A percentile compares a stretch with the other conserved stretches of the same genome.
Evolutionary conservation across 2,888 invertebrate genomes (phyloP).

Genomic region (Philereme vetulata): DNA sequence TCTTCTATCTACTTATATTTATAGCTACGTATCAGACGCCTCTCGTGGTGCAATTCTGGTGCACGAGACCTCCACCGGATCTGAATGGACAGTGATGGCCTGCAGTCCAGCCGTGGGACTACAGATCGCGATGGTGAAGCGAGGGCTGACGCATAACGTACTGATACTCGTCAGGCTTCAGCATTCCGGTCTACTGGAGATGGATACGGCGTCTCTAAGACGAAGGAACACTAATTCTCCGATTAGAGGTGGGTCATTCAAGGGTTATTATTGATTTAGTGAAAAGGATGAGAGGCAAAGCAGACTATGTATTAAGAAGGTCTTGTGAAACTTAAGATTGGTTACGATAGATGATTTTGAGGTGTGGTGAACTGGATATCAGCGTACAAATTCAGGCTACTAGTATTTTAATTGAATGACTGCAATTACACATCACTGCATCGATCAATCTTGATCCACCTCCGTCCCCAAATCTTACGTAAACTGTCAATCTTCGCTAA

Average conservation of each 20-base stretch:
- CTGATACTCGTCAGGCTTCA: slow-evolving; percentile 86
- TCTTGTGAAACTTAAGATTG: no score
- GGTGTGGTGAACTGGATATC: no score
- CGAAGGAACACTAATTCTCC: slow-evolving; percentile 82
- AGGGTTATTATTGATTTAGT: no score
- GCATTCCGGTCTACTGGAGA: slow-evolving; percentile 85
- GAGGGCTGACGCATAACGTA: slow-evolving; percentile 81
- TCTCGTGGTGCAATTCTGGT: slow-evolving; percentile 87
- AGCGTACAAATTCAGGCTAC: no score
- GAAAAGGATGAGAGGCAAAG: background rate
- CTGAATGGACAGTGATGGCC: slow-evolving; percentile 86
- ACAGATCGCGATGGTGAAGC: slow-evolving; percentile 85
- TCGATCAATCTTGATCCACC: slow-evolving; percentile 15
- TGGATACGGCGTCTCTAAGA: slow-evolving; percentile 85
- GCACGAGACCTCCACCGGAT: slow-evolving; percentile 85
- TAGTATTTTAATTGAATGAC: background rate
- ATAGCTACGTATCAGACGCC: slow-evolving; percentile 86
- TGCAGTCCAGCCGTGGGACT: slow-evolving; percentile 85
- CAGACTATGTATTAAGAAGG: background rate
- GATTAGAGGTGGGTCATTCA: slow-evolving; percentile 48
- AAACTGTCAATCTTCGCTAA: no score
- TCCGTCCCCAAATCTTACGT: slow-evolving; percentile 1
- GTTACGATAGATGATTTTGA: no score
- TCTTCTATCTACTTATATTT: background rate
- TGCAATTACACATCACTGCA: slow-evolving; percentile 1